A percentile compares a stretch with the other conserved stretches of the same genome.
phyloP scores from a whole-genome alignment of 1,140 invertebrate species.

The Telenomus remus region DNA sequence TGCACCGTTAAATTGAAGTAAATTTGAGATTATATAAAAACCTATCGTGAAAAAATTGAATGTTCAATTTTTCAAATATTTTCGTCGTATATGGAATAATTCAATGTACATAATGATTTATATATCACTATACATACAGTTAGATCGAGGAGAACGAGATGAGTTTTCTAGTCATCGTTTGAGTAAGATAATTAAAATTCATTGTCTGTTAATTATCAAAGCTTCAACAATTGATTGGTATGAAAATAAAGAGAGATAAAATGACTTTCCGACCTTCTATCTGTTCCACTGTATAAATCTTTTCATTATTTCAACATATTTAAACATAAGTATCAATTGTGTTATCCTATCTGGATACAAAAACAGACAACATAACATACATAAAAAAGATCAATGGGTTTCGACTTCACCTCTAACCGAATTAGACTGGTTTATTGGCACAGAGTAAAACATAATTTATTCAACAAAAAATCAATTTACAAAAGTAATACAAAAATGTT shows the following conservation, averaged over 20 bases:
- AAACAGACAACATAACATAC: too few species aligned
- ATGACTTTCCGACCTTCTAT: neutral
- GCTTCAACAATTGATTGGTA: conserved; percentile 26
- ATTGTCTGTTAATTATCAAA: conserved; percentile 32
- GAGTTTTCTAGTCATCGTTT: conserved; percentile 33
- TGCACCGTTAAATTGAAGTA: neutral
- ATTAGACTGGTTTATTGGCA: conserved; percentile 7
- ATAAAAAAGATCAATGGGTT: too few species aligned
- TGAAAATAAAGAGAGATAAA: conserved; percentile 21
- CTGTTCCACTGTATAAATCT: too few species aligned
- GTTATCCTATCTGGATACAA: too few species aligned
- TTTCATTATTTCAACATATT: too few species aligned
- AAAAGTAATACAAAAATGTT: conserved; percentile 40
- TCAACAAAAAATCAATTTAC: conserved; percentile 43
- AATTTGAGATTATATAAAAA: neutral
- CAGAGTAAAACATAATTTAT: conserved; percentile 47
- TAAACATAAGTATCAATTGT: too few species aligned
- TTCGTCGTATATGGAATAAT: conserved; percentile 9
- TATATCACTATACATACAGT: conserved; percentile 2
- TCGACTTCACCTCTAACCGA: too few species aligned
- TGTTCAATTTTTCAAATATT: neutral
- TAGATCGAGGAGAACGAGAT: conserved; percentile 4
- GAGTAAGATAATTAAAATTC: conserved; percentile 14
- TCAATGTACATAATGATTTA: conserved; percentile 27
- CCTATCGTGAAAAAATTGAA: neutral